Base-by-base conservation (phyloP, 64 coral and sea anemone genomes). In the Trachythela sp. region DNA sequence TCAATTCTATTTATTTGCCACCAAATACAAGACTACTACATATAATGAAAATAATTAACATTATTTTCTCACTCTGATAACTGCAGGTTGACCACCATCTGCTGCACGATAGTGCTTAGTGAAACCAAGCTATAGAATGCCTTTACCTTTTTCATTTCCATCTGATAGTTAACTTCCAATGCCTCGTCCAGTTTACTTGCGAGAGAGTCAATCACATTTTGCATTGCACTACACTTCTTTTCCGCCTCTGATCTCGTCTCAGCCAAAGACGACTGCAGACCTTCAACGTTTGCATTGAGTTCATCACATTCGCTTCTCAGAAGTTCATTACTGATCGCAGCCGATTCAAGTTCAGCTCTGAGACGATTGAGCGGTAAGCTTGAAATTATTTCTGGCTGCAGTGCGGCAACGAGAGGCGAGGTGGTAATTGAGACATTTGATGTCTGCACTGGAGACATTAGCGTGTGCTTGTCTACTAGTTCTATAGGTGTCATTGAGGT, bases 241-340 rank as follows among this genome's bases (percentile, higher is more conserved):
- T 80, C 37, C 8, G 75, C 26, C 15, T 80, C 33, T 37, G 15
- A 35, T 30, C 37, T 35, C 2, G 37, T 29, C 17, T 80, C 8
- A 0, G 8, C 30, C 15, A 80, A 35, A 80, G 37, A 35, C 0
- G 75, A 80, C 33, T 80, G 33, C 20, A 80, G 75, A 0, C 9
- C 0, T 15, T 80, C 75, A 2, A 80, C 34, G 8, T 80, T 80
- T 17, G 13, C 33, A 22, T 38, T 80, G 13, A 80, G 37, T 38
- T 80, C 75, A 37, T 80, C 75, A 37, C 75, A 80, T 80, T 80
- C 75, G 37, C 75, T 37, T 80, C 75, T 80, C 75, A 80, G 75
- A 35, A 80, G 75, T 8, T 80, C 75, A 80, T 80, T 80, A 22
- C 75, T 80, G 15, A 80, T 80, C 8, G 75, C 75, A 14, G 37